Evolutionary conservation across 1,140 invertebrate species (phyloP).

Genomic region (Drosophila tropicalis): DNA sequence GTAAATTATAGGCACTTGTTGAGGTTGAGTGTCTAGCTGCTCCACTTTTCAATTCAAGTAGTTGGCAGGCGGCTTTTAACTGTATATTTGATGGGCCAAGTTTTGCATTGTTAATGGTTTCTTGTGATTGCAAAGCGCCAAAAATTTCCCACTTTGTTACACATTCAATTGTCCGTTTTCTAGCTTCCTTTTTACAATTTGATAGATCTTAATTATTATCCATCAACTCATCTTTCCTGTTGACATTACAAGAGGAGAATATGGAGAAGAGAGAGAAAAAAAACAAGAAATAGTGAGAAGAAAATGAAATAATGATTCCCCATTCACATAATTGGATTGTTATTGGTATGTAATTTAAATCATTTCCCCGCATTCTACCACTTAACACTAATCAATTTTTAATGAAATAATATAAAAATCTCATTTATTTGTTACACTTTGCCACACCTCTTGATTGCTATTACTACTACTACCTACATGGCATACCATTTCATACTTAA

Average conservation of each 20-base stretch:
- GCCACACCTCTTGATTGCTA: not conserved
- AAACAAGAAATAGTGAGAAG: not conserved
- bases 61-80: no score
- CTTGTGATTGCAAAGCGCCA: no score
- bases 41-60: no score
- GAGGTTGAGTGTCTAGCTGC: no score
- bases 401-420: constrained; percentile 59
- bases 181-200: not conserved
- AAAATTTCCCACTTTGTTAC: no score
- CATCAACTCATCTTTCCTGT: constrained; percentile 51
- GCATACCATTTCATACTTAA: constrained; percentile 65
- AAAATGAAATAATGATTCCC: not conserved
- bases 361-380: constrained; percentile 14
- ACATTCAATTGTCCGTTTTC: not conserved
- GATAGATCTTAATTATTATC: constrained; percentile 15
- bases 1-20: no score
- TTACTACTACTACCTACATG: not conserved
- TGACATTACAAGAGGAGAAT: constrained; percentile 33
- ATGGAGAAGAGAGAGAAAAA: no score
- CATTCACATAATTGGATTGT: constrained; percentile 45
- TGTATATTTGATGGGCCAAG: no score
- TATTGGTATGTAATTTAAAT: constrained; percentile 38
- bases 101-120: no score
- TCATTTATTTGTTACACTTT: constrained; percentile 31
- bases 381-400: constrained; percentile 70